A percentile compares a stretch with the other conserved stretches of the same genome.
Conservation (phyloP, 2,113 vertebrate genomes). For the Atractosteus spatula region DNA sequence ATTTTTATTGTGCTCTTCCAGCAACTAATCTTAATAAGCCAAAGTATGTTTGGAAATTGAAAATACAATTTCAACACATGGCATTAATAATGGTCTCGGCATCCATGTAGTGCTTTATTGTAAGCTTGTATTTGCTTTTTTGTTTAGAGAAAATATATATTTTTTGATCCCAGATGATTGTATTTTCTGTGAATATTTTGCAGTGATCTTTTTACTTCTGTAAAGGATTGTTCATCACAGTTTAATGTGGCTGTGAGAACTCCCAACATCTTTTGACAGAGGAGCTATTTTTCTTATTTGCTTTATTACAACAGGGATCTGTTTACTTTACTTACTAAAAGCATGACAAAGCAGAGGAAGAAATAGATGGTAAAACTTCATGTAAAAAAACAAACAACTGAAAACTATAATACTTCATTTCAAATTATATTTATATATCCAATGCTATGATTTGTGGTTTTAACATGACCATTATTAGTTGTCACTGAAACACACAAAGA, state of each 20-base stretch:
- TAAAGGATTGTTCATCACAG: neutral
- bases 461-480: no score
- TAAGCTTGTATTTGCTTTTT: neutral
- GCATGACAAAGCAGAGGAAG: no score
- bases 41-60: neutral
- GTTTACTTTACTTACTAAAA: no score
- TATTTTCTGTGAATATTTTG: neutral
- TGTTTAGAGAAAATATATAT: neutral
- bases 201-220: neutral
- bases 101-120: neutral
- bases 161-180: neutral
- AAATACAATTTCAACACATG: conserved; percentile 7
- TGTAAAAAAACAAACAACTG: no score
- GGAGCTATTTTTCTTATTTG: neutral
- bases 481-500: no score
- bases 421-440: no score
- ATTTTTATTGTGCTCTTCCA: neutral
- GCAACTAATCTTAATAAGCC: neutral
- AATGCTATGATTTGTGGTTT: no score
- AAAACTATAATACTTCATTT: no score
- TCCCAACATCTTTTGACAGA: neutral
- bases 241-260: neutral
- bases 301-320: no score
- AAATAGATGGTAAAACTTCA: no score
- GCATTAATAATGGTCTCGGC: neutral